Evolutionary conservation across 2,113 vertebrate species (phyloP).

Genomic region (Brachyistius frenatus): DNA sequence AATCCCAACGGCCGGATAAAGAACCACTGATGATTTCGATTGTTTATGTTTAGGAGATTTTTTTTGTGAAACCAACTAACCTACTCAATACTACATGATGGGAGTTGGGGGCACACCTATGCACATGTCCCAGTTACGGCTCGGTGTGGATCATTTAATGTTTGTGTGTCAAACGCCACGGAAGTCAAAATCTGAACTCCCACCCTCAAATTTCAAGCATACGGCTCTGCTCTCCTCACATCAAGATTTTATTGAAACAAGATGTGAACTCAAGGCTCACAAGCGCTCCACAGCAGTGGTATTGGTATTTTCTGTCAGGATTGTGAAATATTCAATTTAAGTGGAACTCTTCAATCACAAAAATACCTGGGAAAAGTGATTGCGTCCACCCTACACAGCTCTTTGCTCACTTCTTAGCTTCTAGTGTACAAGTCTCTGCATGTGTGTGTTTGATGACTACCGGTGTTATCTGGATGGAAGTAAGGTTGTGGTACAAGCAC

Average conservation of each 20-base stretch:
- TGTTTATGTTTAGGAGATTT: too few relatives aligned
- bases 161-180: background rate
- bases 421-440: background rate
- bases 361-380: slow-evolving; percentile 3
- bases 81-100: too few relatives aligned
- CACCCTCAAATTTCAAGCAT: background rate
- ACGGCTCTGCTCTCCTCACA: background rate
- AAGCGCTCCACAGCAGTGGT: background rate
- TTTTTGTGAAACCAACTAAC: too few relatives aligned
- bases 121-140: background rate
- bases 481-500: background rate
- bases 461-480: too few relatives aligned
- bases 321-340: slow-evolving; percentile 8
- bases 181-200: background rate
- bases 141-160: background rate
- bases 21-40: too few relatives aligned
- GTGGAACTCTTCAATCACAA: slow-evolving; percentile 17
- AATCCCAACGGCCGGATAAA: too few relatives aligned
- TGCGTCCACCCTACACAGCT: slow-evolving; percentile 10
- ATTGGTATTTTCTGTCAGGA: background rate
- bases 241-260: background rate
- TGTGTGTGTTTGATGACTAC: background rate
- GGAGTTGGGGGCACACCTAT: too few relatives aligned
- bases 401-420: background rate
- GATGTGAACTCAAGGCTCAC: slow-evolving; percentile 1